phyloP scores from a whole-genome alignment of 1,140 invertebrate species.

The Apis florea region DNA sequence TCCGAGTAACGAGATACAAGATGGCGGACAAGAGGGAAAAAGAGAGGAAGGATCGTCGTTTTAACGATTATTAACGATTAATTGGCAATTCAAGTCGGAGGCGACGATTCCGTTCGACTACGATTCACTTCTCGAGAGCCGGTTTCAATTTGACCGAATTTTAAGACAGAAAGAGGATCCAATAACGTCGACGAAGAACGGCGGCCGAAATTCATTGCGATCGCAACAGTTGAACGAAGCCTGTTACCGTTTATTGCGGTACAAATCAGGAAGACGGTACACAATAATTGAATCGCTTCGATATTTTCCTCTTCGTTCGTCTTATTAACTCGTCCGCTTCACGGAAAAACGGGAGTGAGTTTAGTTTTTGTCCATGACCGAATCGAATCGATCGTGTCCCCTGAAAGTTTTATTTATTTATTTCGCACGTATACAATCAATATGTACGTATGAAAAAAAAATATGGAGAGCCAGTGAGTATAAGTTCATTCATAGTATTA shows the following conservation, averaged over 20 bases:
- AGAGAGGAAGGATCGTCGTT: background rate
- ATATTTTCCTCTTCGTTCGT: background rate
- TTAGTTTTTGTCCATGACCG: too few relatives aligned
- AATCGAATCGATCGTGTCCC: too few relatives aligned
- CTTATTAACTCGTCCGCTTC: too few relatives aligned
- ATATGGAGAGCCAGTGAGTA: too few relatives aligned
- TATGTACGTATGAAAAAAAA: too few relatives aligned
- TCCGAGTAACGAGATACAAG: too few relatives aligned
- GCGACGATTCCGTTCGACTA: background rate
- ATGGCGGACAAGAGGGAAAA: too few relatives aligned
- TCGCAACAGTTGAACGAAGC: conserved; percentile 17
- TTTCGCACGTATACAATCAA: too few relatives aligned
- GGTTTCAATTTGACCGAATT: conserved; percentile 21
- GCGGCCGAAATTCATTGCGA: conserved; percentile 32
- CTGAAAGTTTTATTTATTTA: too few relatives aligned
- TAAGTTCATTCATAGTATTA: too few relatives aligned
- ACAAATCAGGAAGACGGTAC: conserved; percentile 15
- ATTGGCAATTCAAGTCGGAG: background rate
- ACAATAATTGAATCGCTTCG: conserved; percentile 16
- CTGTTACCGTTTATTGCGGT: conserved; percentile 24
- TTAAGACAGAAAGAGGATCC: conserved; percentile 1
- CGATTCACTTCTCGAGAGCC: background rate
- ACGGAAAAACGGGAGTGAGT: background rate
- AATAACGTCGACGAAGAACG: background rate
- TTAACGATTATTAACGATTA: background rate